A percentile compares a stretch with the other conserved stretches of the same genome.
Conservation (phyloP, 2,113 vertebrate genomes). For the Herpailurus yagouaroundi region DNA sequence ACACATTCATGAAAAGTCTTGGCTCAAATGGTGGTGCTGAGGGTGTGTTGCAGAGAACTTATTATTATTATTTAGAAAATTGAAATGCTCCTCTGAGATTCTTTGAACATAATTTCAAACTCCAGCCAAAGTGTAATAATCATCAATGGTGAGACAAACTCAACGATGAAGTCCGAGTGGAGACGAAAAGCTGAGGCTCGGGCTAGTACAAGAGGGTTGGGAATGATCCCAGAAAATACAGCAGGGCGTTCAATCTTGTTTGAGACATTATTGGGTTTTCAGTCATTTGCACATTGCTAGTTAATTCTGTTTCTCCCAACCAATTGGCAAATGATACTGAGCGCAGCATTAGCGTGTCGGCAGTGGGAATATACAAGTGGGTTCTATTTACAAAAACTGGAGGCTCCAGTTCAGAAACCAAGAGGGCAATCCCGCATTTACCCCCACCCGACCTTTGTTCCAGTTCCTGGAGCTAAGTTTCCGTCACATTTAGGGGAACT, state of each 20-base stretch:
- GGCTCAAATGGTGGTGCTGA: neutral
- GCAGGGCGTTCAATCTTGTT: neutral
- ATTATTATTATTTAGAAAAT: neutral
- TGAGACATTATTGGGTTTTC: neutral
- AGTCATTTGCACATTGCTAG: neutral
- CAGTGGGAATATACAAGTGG: neutral
- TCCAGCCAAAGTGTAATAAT: neutral
- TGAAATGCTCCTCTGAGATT: neutral
- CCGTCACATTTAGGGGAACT: neutral
- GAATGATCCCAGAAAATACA: neutral
- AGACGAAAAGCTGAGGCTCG: neutral
- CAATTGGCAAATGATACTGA: neutral
- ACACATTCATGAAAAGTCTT: neutral
- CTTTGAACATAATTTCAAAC: neutral
- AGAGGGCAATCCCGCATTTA: too few species aligned
- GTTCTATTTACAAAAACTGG: neutral
- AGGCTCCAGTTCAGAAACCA: neutral
- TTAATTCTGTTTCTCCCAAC: neutral
- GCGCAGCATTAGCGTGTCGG: neutral
- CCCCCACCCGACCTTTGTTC: neutral
- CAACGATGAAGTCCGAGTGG: neutral
- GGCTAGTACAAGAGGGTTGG: neutral
- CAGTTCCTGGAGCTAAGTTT: neutral
- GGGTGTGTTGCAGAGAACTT: neutral
- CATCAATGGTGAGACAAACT: neutral